Evolutionary conservation across 2,113 vertebrate species (phyloP).

Genomic region (Chiloscyllium plagiosum): DNA sequence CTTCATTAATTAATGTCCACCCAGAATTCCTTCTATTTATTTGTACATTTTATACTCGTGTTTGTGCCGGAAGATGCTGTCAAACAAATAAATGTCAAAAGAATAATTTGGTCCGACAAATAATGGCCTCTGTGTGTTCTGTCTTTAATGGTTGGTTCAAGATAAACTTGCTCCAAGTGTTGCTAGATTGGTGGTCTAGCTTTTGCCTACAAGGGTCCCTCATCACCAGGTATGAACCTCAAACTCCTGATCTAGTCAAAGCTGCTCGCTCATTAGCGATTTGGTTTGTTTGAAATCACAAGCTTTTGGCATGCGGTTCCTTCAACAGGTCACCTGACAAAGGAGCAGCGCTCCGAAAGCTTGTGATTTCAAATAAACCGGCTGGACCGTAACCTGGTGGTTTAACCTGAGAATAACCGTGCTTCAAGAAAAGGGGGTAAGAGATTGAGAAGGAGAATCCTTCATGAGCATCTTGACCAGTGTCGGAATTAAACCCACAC

Average conservation of each 20-base stretch:
- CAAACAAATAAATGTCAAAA: constrained; percentile 32
- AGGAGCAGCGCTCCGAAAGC: too few relatives aligned
- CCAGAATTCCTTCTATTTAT: constrained; percentile 13
- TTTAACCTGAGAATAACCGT: too few relatives aligned
- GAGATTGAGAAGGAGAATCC: too few relatives aligned
- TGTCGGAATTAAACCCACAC: too few relatives aligned
- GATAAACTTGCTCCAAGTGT: neutral
- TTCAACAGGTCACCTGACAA: too few relatives aligned
- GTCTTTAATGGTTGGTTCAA: neutral
- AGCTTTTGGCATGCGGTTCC: too few relatives aligned
- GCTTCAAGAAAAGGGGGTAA: too few relatives aligned
- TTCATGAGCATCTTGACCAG: too few relatives aligned
- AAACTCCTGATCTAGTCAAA: neutral
- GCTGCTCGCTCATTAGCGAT: too few relatives aligned
- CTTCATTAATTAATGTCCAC: neutral
- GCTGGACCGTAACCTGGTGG: too few relatives aligned
- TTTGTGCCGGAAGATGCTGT: constrained; percentile 25
- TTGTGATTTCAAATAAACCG: too few relatives aligned
- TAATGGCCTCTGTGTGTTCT: neutral
- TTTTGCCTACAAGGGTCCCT: neutral
- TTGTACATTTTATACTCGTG: constrained; percentile 33
- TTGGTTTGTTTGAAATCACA: too few relatives aligned
- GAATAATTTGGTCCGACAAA: neutral
- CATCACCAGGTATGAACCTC: neutral
- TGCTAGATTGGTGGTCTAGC: neutral